Conservation (phyloP, 2,797 vertebrate species). For the Apodemus agrarius region DNA sequence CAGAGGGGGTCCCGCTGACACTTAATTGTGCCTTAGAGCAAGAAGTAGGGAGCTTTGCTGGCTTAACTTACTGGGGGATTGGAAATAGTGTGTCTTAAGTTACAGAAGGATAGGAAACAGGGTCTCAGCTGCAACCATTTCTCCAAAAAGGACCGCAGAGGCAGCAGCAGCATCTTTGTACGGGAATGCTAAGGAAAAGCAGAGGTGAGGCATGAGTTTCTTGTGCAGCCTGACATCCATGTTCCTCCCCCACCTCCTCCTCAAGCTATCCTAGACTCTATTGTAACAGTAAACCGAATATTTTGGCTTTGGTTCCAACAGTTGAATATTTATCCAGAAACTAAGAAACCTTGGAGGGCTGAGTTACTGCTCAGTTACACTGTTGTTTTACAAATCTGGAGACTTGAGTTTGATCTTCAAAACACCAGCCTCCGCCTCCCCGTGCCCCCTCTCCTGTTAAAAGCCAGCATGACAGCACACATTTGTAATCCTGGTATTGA, state of each 20-base stretch:
- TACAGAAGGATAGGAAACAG: constrained; percentile 46
- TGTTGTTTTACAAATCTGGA: neutral
- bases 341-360: neutral
- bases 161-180: neutral
- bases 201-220: neutral
- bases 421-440: no score
- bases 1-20: constrained; percentile 71
- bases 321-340: neutral
- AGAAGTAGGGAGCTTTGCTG: constrained; percentile 3
- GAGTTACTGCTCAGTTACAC: no score
- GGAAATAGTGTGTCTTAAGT: constrained; percentile 39
- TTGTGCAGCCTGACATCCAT: neutral
- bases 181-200: neutral
- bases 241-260: no score
- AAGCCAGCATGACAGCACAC: neutral
- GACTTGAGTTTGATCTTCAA: neutral
- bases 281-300: neutral
- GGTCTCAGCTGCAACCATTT: neutral
- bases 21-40: constrained; percentile 75
- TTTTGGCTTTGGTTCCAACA: neutral
- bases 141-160: constrained; percentile 7
- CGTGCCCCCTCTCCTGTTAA: no score
- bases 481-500: neutral
- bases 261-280: neutral
- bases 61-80: constrained; percentile 35